Percentiles rank a stretch among this genome's conserved stretches.
phyloP scores from a whole-genome alignment of 2,797 vertebrate genomes.

The Fistularia commersonii region DNA sequence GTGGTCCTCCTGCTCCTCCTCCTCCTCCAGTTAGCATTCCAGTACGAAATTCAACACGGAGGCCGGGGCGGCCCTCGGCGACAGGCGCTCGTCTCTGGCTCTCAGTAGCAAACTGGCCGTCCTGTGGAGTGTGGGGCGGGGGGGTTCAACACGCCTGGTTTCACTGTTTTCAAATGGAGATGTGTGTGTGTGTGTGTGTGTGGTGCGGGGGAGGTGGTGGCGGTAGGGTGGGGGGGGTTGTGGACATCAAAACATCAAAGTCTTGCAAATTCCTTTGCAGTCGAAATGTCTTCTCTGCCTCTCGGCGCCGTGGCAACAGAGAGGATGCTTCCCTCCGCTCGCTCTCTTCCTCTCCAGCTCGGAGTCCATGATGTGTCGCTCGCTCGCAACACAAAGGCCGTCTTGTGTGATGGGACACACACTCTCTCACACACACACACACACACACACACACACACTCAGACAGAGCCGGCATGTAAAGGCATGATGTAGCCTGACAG shows the following conservation, averaged over 20 bases:
- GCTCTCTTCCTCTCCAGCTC: conserved; percentile 23
- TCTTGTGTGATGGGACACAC: conserved; percentile 38
- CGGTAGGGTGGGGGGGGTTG: not conserved
- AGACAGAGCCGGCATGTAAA: conserved; percentile 30
- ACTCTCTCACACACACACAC: conserved; percentile 29
- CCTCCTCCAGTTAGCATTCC: conserved; percentile 79
- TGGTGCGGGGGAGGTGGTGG: no score
- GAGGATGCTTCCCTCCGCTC: conserved; percentile 13
- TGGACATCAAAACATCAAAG: conserved; percentile 17
- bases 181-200: not conserved
- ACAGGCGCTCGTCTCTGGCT: conserved; percentile 35
- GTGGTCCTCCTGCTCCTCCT: not conserved
- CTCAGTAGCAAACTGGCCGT: conserved; percentile 22
- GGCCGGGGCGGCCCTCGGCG: conserved; percentile 49
- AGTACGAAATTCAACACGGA: conserved; percentile 89
- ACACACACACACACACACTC: conserved; percentile 14
- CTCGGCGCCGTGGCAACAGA: conserved; percentile 9
- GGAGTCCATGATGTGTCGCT: conserved; percentile 32
- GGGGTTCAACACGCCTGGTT: not conserved
- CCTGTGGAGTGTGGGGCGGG: not conserved
- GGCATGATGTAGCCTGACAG: conserved; percentile 42
- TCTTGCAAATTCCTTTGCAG: conserved; percentile 1
- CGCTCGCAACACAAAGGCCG: conserved; percentile 26
- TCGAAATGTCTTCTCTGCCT: conserved; percentile 5
- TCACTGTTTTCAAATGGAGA: conserved; percentile 5